Conservation (phyloP, 2,888 invertebrate species). For the Drosophila putrida region DNA sequence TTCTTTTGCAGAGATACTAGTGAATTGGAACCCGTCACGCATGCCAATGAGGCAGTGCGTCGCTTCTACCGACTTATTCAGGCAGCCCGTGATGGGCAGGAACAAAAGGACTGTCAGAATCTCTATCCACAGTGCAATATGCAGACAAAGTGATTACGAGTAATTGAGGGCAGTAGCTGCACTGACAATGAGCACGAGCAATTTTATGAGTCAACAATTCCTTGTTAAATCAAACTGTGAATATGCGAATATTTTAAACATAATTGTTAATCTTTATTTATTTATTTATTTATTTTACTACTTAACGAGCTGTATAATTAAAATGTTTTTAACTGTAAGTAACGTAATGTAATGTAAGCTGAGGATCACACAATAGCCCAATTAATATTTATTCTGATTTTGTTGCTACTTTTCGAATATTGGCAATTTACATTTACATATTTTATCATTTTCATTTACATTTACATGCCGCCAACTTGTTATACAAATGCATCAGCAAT, state of each 20-base stretch:
- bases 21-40: conserved; percentile 89
- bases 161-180: conserved; percentile 11
- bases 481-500: not conserved
- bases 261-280: conserved; percentile 66
- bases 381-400: conserved; percentile 76
- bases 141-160: conserved; percentile 50
- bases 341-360: conserved; percentile 18
- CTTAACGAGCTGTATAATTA: conserved; percentile 32
- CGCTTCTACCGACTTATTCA: conserved; percentile 92
- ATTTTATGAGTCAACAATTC: conserved; percentile 65
- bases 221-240: conserved; percentile 73
- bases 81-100: conserved; percentile 93
- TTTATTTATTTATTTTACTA: conserved; percentile 55
- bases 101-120: conserved; percentile 90
- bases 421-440: conserved; percentile 29
- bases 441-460: conserved; percentile 2
- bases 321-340: conserved; percentile 41
- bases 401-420: conserved; percentile 44
- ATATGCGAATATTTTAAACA: conserved; percentile 51
- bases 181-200: conserved; percentile 36
- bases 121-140: conserved; percentile 90
- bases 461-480: not conserved
- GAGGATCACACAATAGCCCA: conserved; percentile 14
- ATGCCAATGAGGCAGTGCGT: conserved; percentile 89
- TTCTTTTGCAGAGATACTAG: conserved; percentile 88